These are phyloP conservation scores for Cosmia trapezina DNA, from an alignment of 2,888 invertebrate genomes.

Conservation along the genomic window DNA sequence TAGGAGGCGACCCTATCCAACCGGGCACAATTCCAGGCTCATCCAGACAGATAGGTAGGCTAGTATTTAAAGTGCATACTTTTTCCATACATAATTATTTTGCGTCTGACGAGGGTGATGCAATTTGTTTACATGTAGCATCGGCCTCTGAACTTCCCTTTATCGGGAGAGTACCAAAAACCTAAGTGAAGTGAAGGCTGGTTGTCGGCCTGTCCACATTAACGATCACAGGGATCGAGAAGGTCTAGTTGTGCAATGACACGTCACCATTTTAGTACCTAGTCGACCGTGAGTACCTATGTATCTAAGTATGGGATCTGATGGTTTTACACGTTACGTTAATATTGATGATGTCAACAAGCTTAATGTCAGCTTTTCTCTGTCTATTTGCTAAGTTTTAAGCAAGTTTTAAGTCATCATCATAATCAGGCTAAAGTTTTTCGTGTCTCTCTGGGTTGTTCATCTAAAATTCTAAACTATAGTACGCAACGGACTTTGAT, in stretches of 20 bases:
- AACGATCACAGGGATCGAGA: neutral
- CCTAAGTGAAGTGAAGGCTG: neutral
- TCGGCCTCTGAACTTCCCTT: neutral
- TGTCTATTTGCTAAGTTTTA: neutral
- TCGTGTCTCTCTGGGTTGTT: no score
- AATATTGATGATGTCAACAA: neutral
- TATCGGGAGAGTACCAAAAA: neutral
- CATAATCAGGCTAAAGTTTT: no score
- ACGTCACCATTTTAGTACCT: no score
- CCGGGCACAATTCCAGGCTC: no score
- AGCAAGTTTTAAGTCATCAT: neutral
- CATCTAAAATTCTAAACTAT: no score
- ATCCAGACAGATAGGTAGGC: no score
- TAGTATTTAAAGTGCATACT: neutral
- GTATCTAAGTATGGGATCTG: neutral
- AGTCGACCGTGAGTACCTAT: no score
- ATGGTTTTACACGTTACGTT: neutral
- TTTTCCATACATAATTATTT: neutral
- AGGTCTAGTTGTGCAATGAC: neutral
- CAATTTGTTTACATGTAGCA: neutral
- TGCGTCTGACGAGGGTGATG: neutral
- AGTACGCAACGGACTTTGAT: no score
- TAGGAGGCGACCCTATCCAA: no score
- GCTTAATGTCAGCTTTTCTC: neutral
- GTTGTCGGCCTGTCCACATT: neutral